A percentile compares a stretch with the other conserved stretches of the same genome.
These are phyloP conservation scores for Onychorhynchus coronatus DNA, from an alignment of 2,113 vertebrate species.

Conservation along the genomic window DNA sequence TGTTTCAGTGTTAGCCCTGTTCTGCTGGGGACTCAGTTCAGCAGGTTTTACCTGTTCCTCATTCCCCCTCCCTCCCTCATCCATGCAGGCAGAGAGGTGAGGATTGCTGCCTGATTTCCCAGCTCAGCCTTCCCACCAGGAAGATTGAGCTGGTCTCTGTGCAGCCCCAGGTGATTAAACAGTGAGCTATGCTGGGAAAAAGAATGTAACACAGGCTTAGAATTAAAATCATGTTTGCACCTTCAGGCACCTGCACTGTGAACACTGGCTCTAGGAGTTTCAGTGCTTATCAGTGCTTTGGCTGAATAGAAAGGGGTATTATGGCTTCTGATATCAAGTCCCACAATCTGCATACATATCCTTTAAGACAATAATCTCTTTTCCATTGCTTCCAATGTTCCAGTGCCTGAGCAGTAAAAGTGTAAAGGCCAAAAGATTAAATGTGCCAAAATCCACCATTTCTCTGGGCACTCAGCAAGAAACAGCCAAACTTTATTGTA, in stretches of 20 bases:
- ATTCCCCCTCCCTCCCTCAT: rapidly evolving
- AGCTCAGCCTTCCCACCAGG: not conserved
- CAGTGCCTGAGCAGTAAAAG: not conserved
- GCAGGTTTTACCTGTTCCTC: not conserved
- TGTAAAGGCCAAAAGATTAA: not conserved
- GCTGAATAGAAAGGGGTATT: not conserved
- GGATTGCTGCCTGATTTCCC: not conserved
- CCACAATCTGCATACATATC: not conserved
- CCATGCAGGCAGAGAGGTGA: not conserved
- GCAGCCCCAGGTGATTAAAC: not conserved
- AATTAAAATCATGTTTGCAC: not conserved
- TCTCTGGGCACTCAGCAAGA: not conserved
- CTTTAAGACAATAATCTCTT: not conserved
- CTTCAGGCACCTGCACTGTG: not conserved
- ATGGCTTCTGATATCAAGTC: not conserved
- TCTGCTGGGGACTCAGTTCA: not conserved
- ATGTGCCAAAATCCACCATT: not conserved
- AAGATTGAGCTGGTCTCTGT: not conserved
- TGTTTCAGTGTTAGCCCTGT: not conserved
- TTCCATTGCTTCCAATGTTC: not conserved
- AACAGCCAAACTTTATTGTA: not conserved
- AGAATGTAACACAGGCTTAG: not conserved
- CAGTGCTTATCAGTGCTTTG: not conserved
- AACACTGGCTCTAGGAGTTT: not conserved
- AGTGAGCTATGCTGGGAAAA: not conserved